These are phyloP conservation scores for Anthopleura sola DNA, from an alignment of 64 coral and sea anemone species.

Conservation along the genomic window DNA sequence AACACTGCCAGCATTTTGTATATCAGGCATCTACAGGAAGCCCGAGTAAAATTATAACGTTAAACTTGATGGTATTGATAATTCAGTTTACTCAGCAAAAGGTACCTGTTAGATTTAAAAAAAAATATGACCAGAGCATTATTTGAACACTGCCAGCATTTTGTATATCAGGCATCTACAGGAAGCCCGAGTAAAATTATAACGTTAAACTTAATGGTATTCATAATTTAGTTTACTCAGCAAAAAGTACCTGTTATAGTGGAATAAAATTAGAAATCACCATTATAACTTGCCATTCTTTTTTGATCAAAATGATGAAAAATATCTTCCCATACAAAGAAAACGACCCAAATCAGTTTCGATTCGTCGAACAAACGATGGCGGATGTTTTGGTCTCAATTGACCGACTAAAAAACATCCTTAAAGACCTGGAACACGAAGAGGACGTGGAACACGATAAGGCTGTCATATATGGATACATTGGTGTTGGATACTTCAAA, in stretches of 20 bases:
- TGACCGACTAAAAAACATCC: slow-evolving; percentile 31
- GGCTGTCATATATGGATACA: slow-evolving; percentile 37
- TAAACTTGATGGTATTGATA: no score
- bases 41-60: no score
- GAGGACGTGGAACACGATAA: slow-evolving; percentile 45
- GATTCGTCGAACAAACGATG: slow-evolving; percentile 60
- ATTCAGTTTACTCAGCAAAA: not conserved
- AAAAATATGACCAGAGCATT: not conserved
- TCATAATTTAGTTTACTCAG: not conserved
- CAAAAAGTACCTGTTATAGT: not conserved
- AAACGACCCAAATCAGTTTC: slow-evolving; percentile 76
- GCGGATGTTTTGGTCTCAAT: slow-evolving; percentile 58
- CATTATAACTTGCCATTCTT: not conserved
- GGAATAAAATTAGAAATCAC: not conserved
- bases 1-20: no score
- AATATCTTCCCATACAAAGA: slow-evolving; percentile 38
- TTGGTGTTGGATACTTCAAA: slow-evolving; percentile 71
- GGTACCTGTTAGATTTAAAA: not conserved
- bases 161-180: no score
- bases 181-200: not conserved
- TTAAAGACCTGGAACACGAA: slow-evolving; percentile 24
- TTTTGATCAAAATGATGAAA: slow-evolving; percentile 5
- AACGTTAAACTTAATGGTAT: not conserved
- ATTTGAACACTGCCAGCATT: not conserved
- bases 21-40: no score